Base-by-base conservation (phyloP, 1,140 invertebrate species). In the Drosophila sturtevanti region DNA sequence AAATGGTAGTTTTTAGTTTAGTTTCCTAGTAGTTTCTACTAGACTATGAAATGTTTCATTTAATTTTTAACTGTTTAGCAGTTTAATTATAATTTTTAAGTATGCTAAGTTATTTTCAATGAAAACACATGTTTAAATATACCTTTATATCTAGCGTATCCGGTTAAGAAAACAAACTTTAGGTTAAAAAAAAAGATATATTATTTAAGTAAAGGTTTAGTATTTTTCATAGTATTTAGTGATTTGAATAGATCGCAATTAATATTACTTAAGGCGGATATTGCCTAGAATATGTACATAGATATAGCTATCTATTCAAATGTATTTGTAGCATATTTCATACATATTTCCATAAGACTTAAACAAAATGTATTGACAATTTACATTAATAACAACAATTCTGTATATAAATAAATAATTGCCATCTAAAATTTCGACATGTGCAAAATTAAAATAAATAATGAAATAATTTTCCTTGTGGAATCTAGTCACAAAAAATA, bases 401-500 rank as follows among this genome's bases (percentile, higher is more conserved):
- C 9, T 24, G 41, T 48, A 21, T 16, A 81, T 75, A 63, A 70
- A 65, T 73, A 64, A 68, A 69, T 78, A 77, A 86, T 77, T 81
- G 61, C 60, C 41, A 34, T 61, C 66, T 34, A 22, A 56, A 27
- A 65, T 81, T 86, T 76, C 82, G 61, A 81, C 79, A 87, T 86
- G 72, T 74, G 79, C 60, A 16, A 67, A 75, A 73, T 54, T 63
- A 44, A 9, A 44, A 44, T 41, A 61, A 61, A 69, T 10, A 44
- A 7, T 44, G 41, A 65, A 72, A 22, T 52, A 38, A 58, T 31
- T 34, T 37, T 54, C 37, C 68, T 4, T 35, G 66, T 41, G 55
- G 77, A 81, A 81, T 72, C 54, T 54, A 68, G 74, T 81, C 78
- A 67, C 67, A 63, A 34, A 63, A 67, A 64, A 37, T 44, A 66